phyloP scores from a whole-genome alignment of 2,113 vertebrate genomes.

The Poeciliopsis prolifica region DNA sequence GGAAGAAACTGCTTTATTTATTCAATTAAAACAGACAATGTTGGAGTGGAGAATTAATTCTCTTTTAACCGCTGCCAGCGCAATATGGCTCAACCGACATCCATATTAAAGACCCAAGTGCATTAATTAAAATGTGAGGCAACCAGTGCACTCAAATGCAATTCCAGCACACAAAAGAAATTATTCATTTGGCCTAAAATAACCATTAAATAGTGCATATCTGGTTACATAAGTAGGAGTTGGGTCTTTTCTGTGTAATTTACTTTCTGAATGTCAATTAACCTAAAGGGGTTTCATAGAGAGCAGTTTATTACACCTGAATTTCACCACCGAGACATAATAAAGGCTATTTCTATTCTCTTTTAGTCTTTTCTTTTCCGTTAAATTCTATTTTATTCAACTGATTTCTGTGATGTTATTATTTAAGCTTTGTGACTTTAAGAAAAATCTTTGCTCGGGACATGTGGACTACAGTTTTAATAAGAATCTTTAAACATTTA shows the following conservation, averaged over 20 bases:
- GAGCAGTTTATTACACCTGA: constrained; percentile 44
- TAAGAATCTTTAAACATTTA: too few relatives aligned
- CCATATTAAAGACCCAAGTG: constrained; percentile 73
- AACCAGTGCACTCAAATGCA: constrained; percentile 54
- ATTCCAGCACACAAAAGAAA: constrained; percentile 67
- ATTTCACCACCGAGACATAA: constrained; percentile 12
- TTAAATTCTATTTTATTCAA: too few relatives aligned
- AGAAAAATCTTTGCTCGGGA: too few relatives aligned
- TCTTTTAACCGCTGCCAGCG: constrained; percentile 74
- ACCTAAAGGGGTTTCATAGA: constrained; percentile 62
- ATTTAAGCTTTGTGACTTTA: too few relatives aligned
- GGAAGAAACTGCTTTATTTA: constrained; percentile 68
- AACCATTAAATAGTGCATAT: constrained; percentile 59
- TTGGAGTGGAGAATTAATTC: constrained; percentile 59
- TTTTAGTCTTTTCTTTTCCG: too few relatives aligned
- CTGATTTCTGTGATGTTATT: too few relatives aligned
- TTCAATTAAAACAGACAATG: constrained; percentile 75
- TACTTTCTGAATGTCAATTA: constrained; percentile 67
- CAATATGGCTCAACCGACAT: constrained; percentile 69
- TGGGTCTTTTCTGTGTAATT: constrained; percentile 46
- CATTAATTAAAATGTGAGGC: constrained; percentile 74
- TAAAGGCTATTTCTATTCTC: not conserved
- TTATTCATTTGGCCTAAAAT: constrained; percentile 67
- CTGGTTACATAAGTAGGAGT: constrained; percentile 38
- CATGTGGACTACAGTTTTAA: too few relatives aligned